These are phyloP conservation scores for Coracopsis vasa DNA, from an alignment of 2,113 vertebrate genomes.

Conservation along the genomic window DNA sequence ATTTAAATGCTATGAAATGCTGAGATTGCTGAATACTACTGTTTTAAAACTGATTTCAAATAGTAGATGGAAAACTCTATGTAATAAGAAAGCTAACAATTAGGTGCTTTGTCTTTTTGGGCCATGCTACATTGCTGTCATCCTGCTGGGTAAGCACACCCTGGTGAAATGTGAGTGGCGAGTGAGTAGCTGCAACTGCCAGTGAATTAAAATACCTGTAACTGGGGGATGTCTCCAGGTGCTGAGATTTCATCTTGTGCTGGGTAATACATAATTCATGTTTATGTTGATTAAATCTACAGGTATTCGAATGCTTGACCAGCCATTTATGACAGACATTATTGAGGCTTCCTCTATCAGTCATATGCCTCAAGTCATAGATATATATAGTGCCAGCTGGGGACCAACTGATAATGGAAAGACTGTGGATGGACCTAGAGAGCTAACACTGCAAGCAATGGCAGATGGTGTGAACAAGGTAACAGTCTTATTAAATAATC, in stretches of 20 bases:
- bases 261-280: background rate
- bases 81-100: background rate
- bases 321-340: slow-evolving; percentile 98
- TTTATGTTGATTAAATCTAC: background rate
- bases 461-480: slow-evolving; percentile 99
- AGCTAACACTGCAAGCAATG: slow-evolving; percentile 97
- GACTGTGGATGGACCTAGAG: slow-evolving; percentile 97
- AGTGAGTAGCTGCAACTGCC: background rate
- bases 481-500: background rate
- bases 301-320: slow-evolving; percentile 98
- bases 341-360: slow-evolving; percentile 99
- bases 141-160: background rate
- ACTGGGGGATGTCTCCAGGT: background rate
- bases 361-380: slow-evolving; percentile 97
- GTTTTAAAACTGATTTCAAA: background rate
- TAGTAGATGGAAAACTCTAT: background rate
- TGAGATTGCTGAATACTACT: background rate
- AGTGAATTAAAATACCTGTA: background rate
- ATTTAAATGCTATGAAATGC: background rate
- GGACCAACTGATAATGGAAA: slow-evolving; percentile 97
- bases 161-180: background rate
- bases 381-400: slow-evolving; percentile 99
- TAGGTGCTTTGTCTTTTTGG: background rate
- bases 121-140: background rate
- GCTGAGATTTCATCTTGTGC: background rate